Evolutionary conservation across 2,797 vertebrate genomes (phyloP).

Genomic region (Peromyscus melanophrys): DNA sequence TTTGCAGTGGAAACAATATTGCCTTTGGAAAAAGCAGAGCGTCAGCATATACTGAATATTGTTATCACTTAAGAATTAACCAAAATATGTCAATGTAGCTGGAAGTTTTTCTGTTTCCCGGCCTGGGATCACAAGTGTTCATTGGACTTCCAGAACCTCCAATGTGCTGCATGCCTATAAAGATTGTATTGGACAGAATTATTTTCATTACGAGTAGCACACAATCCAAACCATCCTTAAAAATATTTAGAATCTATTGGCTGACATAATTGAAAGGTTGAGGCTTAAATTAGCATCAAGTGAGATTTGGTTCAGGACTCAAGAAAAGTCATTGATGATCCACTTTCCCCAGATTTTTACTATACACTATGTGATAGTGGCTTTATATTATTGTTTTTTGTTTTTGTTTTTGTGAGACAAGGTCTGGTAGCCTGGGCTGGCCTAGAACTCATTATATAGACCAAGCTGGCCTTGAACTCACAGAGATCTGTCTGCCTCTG

Average conservation of each 20-base stretch:
- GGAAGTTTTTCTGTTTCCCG: no score
- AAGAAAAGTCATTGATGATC: background rate
- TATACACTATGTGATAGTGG: conserved; percentile 1
- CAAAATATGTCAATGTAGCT: background rate
- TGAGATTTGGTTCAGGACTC: conserved; percentile 16
- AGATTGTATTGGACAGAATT: background rate
- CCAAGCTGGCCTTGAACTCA: background rate
- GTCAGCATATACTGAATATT: conserved; percentile 14
- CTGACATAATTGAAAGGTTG: conserved; percentile 19
- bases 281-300: background rate
- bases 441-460: background rate
- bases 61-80: conserved; percentile 60
- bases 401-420: background rate
- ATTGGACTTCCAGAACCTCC: background rate
- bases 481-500: background rate
- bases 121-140: background rate
- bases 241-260: conserved; percentile 31
- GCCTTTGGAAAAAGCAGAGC: conserved; percentile 56
- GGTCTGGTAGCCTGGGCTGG: background rate
- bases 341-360: conserved; percentile 28
- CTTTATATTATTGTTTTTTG: background rate
- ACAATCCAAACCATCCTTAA: conserved; percentile 34
- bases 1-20: conserved; percentile 48
- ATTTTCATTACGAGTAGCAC: conserved; percentile 27
- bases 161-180: conserved; percentile 22